phyloP scores from a whole-genome alignment of 2,113 vertebrate genomes.

The Melierax canorus region DNA sequence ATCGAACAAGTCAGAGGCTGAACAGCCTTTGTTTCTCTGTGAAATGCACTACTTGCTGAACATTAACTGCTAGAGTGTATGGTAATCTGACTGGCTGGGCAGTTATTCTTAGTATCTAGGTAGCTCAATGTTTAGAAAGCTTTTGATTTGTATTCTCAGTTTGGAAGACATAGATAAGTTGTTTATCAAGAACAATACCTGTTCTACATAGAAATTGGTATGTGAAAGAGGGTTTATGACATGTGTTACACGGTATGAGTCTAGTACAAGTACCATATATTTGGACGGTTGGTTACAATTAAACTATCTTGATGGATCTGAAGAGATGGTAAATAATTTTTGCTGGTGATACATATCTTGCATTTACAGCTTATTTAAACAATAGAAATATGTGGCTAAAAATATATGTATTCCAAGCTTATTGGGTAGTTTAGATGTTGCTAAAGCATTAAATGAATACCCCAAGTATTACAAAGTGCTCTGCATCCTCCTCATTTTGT shows the following conservation, averaged over 20 bases:
- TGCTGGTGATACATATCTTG: background rate
- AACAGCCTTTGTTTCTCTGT: slow-evolving; percentile 20
- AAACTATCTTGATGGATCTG: background rate
- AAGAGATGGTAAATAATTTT: background rate
- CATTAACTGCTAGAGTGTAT: background rate
- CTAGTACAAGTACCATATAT: background rate
- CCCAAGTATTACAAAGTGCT: background rate
- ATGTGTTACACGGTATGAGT: slow-evolving; percentile 8
- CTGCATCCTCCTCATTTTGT: background rate
- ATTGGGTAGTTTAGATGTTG: background rate
- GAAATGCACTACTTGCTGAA: slow-evolving; percentile 1
- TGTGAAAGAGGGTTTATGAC: slow-evolving; percentile 34
- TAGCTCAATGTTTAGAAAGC: slow-evolving; percentile 19
- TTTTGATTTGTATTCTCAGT: background rate
- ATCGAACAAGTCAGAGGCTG: background rate
- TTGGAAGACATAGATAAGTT: background rate
- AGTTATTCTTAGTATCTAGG: background rate
- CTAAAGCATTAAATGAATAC: background rate
- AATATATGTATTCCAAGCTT: background rate
- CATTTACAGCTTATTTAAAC: background rate
- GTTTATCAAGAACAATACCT: background rate
- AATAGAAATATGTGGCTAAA: background rate
- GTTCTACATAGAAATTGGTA: background rate
- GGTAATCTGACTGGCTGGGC: background rate
- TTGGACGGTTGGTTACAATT: background rate